Evolutionary conservation across 2,797 vertebrate species (phyloP), one percentile per base, ranked within the genome.

Genomic region (Onychomys arenicola): DNA sequence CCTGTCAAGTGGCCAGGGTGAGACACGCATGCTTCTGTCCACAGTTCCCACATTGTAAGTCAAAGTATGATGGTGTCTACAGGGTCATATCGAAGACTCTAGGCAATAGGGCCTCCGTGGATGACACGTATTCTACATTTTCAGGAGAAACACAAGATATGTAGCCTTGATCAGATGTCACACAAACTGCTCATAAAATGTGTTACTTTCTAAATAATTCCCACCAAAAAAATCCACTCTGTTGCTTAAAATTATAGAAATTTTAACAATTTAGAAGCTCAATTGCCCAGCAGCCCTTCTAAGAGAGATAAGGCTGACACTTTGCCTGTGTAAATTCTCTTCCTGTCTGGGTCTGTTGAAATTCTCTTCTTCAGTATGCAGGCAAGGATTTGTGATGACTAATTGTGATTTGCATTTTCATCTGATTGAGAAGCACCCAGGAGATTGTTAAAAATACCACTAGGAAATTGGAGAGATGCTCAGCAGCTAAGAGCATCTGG

Each of bases 131-230:
- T 57, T n/a, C 32, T 43, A 29, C 16, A 49, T 71, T 93, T 85
- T 55, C 59, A 85, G 90, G 67, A 55, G 17, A 63, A 84, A 92
- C 23, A 10, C 5, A 29, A 49, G 46, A 23, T 29, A 37, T 5
- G 32, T 63, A 34, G 49, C 11, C 57, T 65, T 49, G 59, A 32
- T 78, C 78, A 76, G 5, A 57, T 6, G 59, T 3, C 0, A 2
- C 4, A 52, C 6, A 37, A 9, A 76, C 67, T 27, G 43, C 61
- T 49, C 49, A 12, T 52, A 7, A 63, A 17, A 2, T 49, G 10
- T 59, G 25, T 78, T 37, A 14, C 52, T 89, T 95, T 55, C 57
- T 46, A 93, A 52, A 82, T 43, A 82, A 85, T 29, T 82, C 65
- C 29, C 73, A 55, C 83, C 67, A 71, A 89, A 32, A 73, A 75